Evolutionary conservation across 2,113 vertebrate genomes (phyloP), one percentile per base, ranked within the genome.

Genomic region (Loxodonta africana): DNA sequence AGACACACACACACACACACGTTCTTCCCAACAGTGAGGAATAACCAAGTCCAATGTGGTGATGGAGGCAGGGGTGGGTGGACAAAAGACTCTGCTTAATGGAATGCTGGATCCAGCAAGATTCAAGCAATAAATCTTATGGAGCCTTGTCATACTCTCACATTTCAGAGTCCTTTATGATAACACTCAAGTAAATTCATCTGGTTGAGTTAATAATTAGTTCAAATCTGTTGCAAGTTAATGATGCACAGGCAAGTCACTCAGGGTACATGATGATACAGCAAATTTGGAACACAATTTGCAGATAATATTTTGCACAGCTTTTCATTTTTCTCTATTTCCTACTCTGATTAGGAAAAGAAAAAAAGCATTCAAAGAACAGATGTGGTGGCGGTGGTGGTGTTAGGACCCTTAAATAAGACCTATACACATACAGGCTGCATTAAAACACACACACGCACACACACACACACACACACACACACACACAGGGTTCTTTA

Each of bases 161-260:
- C 74, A 84, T 92, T 88, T 78, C 92, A 95, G 88, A 90, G 84
- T 28, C 51, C 87, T 97, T 97, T 80, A 94, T 53, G 92, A 96
- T 85, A 97, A 95, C 53, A 94, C 48, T 86, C 62, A 95, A 94
- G 95, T 86, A 90, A 95, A 65, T 78, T 91, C 73, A 95, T 41
- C 93, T 53, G 85, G 65, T 18, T 93, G 26, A 96, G 93, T 97
- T 98, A 98, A 98, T 98, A 96, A 98, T 98, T 98, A 97, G 74
- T 93, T 95, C 92, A 96, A 97, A 95, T 95, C 84, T 95, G 88
- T 95, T 93, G 89, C 62, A 89, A 90, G 94, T 96, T 96, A 97
- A 96, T 96, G 90, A 88, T 60, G 69, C 62, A 81, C 37, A 86
- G 69, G 88, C 77, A 86, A 97, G 83, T 80, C 41, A 96, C 96